Evolutionary conservation across 2,888 invertebrate genomes (phyloP).

Genomic region (Ichneumon xanthorius): DNA sequence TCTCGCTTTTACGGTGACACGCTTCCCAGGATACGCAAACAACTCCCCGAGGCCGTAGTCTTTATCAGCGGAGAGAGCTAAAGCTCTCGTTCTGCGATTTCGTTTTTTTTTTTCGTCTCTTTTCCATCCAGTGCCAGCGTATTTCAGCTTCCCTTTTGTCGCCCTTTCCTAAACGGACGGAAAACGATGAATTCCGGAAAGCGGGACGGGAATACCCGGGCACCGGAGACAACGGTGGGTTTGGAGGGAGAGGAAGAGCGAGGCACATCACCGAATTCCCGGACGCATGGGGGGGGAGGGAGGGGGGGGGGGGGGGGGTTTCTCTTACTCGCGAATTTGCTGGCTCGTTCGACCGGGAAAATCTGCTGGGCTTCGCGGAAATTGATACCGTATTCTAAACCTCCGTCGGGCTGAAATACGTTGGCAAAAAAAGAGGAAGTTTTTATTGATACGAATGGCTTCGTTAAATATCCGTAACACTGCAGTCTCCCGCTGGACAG

Average conservation of each 20-base stretch:
- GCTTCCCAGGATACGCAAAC: constrained; percentile 62
- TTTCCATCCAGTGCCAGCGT: constrained; percentile 31
- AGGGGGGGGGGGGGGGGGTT: background rate
- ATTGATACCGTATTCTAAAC: constrained; percentile 60
- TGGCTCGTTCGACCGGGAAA: constrained; percentile 50
- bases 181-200: constrained; percentile 1
- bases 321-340: constrained; percentile 33
- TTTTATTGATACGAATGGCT: constrained; percentile 71
- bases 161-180: constrained; percentile 16
- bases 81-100: constrained; percentile 1
- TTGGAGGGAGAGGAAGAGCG: no score
- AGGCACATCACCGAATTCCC: constrained; percentile 25
- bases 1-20: constrained; percentile 3
- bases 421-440: constrained; percentile 17
- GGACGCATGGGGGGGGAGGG: background rate
- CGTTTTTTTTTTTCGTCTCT: constrained; percentile 17
- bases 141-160: background rate
- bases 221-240: constrained; percentile 24
- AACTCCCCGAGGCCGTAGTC: constrained; percentile 48
- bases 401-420: constrained; percentile 26
- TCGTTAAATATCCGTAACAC: constrained; percentile 69
- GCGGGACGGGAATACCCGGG: background rate
- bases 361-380: constrained; percentile 52
- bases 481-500: constrained; percentile 14
- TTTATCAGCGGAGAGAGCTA: constrained; percentile 55